These are phyloP conservation scores for Drosophila trapezifrons DNA, from an alignment of 1,140 invertebrate genomes.

Conservation along the genomic window DNA sequence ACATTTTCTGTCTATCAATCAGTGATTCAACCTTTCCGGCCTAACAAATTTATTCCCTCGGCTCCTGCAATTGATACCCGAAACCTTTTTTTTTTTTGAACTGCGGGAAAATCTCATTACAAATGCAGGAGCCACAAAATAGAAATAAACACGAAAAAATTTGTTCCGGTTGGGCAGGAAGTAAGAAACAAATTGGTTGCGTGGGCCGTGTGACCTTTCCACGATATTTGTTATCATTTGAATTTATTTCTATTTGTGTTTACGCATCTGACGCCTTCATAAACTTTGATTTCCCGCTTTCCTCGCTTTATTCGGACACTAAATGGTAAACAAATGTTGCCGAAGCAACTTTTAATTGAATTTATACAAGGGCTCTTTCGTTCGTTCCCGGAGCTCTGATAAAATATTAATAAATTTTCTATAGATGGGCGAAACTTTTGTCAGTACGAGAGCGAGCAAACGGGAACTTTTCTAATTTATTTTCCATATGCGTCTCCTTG, in stretches of 20 bases:
- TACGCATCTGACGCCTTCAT: constrained; percentile 57
- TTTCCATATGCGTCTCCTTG: constrained; percentile 57
- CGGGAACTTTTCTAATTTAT: constrained; percentile 79
- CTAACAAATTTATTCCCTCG: constrained; percentile 40
- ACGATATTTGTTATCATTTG: constrained; percentile 44
- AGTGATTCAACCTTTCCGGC: constrained; percentile 39
- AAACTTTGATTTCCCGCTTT: constrained; percentile 62
- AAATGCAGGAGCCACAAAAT: constrained; percentile 48
- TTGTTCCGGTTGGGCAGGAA: constrained; percentile 17
- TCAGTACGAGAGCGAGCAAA: constrained; percentile 46
- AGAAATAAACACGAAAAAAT: not conserved
- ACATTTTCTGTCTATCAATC: constrained; percentile 70
- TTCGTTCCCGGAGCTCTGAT: constrained; percentile 1
- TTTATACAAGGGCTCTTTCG: constrained; percentile 49
- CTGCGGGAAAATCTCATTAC: constrained; percentile 52
- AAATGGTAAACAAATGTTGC: constrained; percentile 74
- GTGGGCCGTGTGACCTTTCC: constrained; percentile 25
- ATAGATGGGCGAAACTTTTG: constrained; percentile 57
- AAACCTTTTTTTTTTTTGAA: constrained; percentile 51
- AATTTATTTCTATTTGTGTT: constrained; percentile 41
- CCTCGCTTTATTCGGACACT: constrained; percentile 19
- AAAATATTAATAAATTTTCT: constrained; percentile 76
- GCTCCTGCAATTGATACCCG: constrained; percentile 53
- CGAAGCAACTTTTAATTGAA: constrained; percentile 73
- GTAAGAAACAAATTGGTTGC: constrained; percentile 17